Conservation (phyloP, 2,888 invertebrate species). For the Lobophora halterata region DNA sequence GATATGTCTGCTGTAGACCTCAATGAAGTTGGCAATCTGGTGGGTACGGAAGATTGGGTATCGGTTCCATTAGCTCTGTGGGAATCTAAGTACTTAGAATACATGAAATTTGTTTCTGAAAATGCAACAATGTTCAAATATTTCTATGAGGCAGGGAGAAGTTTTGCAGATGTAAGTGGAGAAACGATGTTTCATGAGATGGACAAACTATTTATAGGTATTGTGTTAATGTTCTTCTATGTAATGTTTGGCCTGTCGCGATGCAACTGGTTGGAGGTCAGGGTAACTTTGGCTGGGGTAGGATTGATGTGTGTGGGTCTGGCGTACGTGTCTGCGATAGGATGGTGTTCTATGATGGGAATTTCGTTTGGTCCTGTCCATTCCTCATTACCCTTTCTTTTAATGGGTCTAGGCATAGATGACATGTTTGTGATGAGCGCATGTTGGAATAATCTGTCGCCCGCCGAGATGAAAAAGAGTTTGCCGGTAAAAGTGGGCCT, state of each 20-base stretch:
- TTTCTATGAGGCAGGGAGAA: conserved; percentile 82
- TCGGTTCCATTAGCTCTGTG: conserved; percentile 79
- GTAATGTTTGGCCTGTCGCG: conserved; percentile 87
- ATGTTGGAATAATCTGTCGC: conserved; percentile 85
- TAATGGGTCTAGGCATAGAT: conserved; percentile 90
- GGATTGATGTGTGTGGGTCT: conserved; percentile 87
- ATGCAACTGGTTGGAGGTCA: conserved; percentile 87
- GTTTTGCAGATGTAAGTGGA: conserved; percentile 88
- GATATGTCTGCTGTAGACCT: conserved; percentile 85
- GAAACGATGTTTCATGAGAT: conserved; percentile 87
- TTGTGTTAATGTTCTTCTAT: conserved; percentile 86
- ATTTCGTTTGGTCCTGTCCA: conserved; percentile 91
- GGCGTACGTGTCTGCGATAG: conserved; percentile 86
- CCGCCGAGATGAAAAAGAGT: conserved; percentile 72
- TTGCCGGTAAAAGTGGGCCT: conserved; percentile 84
- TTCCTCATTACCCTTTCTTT: conserved; percentile 88
- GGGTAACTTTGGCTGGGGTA: conserved; percentile 83
- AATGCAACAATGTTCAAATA: conserved; percentile 60
- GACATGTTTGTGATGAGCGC: conserved; percentile 93
- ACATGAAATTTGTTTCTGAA: conserved; percentile 57
- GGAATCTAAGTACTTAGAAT: conserved; percentile 80
- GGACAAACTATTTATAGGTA: conserved; percentile 84
- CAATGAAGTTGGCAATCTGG: conserved; percentile 84
- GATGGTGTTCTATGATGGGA: conserved; percentile 86
- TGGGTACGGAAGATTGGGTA: conserved; percentile 89